Conservation (phyloP, 2,113 vertebrate species). For the Zapornia atra region DNA sequence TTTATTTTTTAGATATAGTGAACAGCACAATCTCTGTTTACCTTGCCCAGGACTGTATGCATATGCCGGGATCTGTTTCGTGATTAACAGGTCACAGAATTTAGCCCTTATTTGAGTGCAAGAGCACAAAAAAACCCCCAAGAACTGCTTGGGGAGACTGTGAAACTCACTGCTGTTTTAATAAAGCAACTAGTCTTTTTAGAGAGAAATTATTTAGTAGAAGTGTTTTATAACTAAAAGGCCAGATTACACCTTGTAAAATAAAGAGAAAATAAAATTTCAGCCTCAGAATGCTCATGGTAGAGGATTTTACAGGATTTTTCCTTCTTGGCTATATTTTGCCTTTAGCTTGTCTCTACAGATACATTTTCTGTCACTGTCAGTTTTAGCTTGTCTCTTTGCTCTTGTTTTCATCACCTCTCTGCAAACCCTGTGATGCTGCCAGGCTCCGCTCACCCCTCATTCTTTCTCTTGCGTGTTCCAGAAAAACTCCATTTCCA, state of each 20-base stretch:
- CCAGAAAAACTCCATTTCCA: not conserved
- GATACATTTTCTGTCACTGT: slow-evolving; percentile 28
- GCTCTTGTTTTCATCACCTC: not conserved
- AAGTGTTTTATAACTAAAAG: slow-evolving; percentile 53
- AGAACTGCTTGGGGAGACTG: not conserved
- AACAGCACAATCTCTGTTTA: not conserved
- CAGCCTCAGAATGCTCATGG: slow-evolving; percentile 15
- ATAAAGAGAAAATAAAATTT: slow-evolving; percentile 50
- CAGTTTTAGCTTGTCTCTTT: slow-evolving; percentile 9
- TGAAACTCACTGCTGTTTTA: not conserved
- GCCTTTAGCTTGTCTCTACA: slow-evolving; percentile 10
- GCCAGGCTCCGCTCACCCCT: not conserved
- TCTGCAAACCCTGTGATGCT: not conserved
- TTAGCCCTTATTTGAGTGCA: not conserved
- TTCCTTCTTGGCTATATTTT: slow-evolving; percentile 40
- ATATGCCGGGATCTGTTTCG: not conserved
- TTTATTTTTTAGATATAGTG: not conserved
- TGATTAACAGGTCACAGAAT: not conserved
- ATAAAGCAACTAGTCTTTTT: not conserved
- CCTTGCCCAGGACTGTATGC: not conserved
- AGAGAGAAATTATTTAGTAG: not conserved
- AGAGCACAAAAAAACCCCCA: not conserved
- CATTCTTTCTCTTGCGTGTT: not conserved
- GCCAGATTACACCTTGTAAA: slow-evolving; percentile 53
- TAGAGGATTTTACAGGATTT: slow-evolving; percentile 32